Base-by-base conservation (phyloP, 1,140 invertebrate species). In the Hesperophylax magnus region DNA sequence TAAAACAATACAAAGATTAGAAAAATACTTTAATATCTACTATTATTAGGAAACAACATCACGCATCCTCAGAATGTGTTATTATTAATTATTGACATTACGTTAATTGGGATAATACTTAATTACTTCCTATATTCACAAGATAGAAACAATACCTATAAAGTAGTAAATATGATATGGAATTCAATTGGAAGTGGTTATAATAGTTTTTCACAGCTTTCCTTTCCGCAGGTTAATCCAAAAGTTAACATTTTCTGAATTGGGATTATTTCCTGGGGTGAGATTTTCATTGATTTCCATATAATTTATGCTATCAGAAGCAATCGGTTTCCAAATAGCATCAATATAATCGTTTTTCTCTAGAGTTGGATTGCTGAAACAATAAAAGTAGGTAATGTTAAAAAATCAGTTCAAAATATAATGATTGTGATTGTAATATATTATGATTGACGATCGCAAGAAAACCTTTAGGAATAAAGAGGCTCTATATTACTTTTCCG, bases 321-420 rank as follows among this genome's bases (percentile, higher is more conserved):
- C 39, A 47, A 22, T 22, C 8, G 67, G 78, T 61, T 72, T 60
- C 78, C 78, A 79, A 56, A 72, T 31, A 3, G 22, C 24, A 47
- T 18, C 15, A 20, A 79, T 60, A 14, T 20, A 17, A 18, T 72
- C 67, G 14, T 24, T 61, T 58, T 60, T 79, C 14, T 31, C 18
- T 4, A 67, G 78, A 24, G 78, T 79, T 15, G 78, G 78, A 74
- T 79, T 79, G 6, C 78, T 79, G 69, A 52, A 79, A 79, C 6
- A 31, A 31, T 18, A 79, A 31, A 56, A 39, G 5, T n/a, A n/a
- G n/a, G n/a, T 9, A 52, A 15, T 53, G 11, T 53, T 9, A 22
- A 52, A 52, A 22, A 22, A 65, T 5, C 6, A 22, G 5, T 63
- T 17, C 11, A 22, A 63, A 18, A 63, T 22, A 20, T 63, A 63